Evolutionary conservation across 1,140 invertebrate species (phyloP).

Genomic region (Drosophila oshimai): DNA sequence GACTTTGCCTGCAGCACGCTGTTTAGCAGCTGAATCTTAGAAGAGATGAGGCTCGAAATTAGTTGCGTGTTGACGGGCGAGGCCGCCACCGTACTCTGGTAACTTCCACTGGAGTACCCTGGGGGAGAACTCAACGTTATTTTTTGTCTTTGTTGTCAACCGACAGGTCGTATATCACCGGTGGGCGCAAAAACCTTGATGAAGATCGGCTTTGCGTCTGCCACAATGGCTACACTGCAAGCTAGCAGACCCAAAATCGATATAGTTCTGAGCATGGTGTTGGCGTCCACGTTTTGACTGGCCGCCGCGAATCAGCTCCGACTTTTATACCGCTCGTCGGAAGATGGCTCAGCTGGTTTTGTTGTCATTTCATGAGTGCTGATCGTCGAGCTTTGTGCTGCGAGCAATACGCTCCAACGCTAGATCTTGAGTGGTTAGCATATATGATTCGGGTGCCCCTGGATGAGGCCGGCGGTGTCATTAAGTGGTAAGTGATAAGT

Average conservation of each 20-base stretch:
- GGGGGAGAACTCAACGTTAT: background rate
- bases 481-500: slow-evolving; percentile 16
- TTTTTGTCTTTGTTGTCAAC: background rate
- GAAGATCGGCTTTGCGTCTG: slow-evolving; percentile 51
- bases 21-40: slow-evolving; percentile 45
- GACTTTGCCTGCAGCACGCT: slow-evolving; percentile 50
- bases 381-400: slow-evolving; percentile 31
- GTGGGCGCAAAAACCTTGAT: slow-evolving; percentile 56
- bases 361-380: slow-evolving; percentile 48
- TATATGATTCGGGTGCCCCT: slow-evolving; percentile 30
- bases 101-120: slow-evolving; percentile 31
- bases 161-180: slow-evolving; percentile 21
- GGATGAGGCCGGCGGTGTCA: slow-evolving; percentile 1
- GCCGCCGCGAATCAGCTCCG: slow-evolving; percentile 23
- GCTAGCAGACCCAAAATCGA: slow-evolving; percentile 43
- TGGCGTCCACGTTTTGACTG: slow-evolving; percentile 42
- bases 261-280: slow-evolving; percentile 52
- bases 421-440: slow-evolving; percentile 45
- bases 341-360: slow-evolving; percentile 25
- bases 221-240: slow-evolving; percentile 16
- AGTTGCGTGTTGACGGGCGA: slow-evolving; percentile 45
- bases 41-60: slow-evolving; percentile 45
- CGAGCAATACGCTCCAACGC: slow-evolving; percentile 4
- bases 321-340: slow-evolving; percentile 56
- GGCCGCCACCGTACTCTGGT: slow-evolving; percentile 16